Base-by-base conservation (phyloP, 2,113 vertebrate species). In the Myodes glareolus region DNA sequence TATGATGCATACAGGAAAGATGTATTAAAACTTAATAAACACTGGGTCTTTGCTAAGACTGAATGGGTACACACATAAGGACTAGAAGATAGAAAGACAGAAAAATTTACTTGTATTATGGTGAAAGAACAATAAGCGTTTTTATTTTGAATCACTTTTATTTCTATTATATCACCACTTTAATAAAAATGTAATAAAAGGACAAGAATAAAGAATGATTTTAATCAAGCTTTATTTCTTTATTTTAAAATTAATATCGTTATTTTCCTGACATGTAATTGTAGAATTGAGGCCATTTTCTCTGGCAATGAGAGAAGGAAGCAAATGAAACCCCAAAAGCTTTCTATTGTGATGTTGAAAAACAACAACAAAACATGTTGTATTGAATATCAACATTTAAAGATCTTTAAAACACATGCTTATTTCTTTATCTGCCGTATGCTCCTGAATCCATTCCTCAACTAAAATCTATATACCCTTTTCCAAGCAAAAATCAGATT, bases 191-290 rank as follows among this genome's bases (percentile, higher is more conserved):
- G 13, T 33, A 70, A 88, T 80, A 45, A 78, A 91, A 82, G 68
- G 1, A 67, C 4, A 55, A 58, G 73, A 11, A 63, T 31, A 68
- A 7, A 80, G 29, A 19, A 67, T 75, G 16, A 47, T 39, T 55
- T 94, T 75, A 90, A 94, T 80, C 72, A 92, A 94, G 17, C 21
- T 68, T 42, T 29, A 90, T 23, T 52, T 90, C 45, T 81, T 90
- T 5, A 50, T 70, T 89, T 72, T 77, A 4, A 52, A 80, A 67
- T 45, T 70, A 21, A 29, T 63, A 63, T 16, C 2, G 1, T 4
- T 63, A 11, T 45, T 84, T 82, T n/a, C 72, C 13, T 31, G 27
- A 12, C 7, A 70, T 11, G 3, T 58, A 87, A 31, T 2, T 90
- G 84, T 23, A 88, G 29, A 90, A 85, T 45, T 50, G 68, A 94